These are phyloP conservation scores for Tiaroga cobitis DNA, from an alignment of 2,797 vertebrate genomes.

Conservation along the genomic window DNA sequence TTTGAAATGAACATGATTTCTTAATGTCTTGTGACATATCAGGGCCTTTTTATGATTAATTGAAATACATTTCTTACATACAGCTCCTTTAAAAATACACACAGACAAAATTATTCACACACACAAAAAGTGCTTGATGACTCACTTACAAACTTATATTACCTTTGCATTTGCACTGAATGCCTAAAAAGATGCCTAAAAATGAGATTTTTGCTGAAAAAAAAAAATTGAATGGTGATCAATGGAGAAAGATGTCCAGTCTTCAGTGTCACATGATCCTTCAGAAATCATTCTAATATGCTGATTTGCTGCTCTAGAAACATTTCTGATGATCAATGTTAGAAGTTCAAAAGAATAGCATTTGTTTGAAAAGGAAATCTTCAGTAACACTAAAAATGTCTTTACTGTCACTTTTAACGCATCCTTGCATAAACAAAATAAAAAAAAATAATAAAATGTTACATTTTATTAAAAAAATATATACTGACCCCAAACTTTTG, in stretches of 20 bases:
- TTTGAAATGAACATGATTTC: no score
- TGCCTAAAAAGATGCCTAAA: background rate
- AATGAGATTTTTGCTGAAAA: background rate
- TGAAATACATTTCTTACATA: no score
- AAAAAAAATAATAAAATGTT: no score
- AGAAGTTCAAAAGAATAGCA: background rate
- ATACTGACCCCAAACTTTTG: background rate
- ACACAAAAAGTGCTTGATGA: background rate
- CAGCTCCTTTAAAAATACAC: background rate
- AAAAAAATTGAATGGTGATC: background rate
- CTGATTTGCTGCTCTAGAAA: background rate
- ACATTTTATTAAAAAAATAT: background rate
- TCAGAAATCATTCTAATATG: background rate
- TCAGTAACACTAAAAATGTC: background rate
- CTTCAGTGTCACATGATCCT: no score
- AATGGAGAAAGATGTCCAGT: background rate
- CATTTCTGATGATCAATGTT: background rate
- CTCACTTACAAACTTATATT: background rate
- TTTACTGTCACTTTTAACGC: background rate
- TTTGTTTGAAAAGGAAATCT: no score
- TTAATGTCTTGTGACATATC: no score
- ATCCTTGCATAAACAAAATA: background rate
- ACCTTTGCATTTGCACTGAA: background rate
- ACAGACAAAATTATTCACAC: background rate
- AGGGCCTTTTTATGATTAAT: no score